Conservation (phyloP, 2,888 invertebrate species). For the Helicoverpa assulta region DNA sequence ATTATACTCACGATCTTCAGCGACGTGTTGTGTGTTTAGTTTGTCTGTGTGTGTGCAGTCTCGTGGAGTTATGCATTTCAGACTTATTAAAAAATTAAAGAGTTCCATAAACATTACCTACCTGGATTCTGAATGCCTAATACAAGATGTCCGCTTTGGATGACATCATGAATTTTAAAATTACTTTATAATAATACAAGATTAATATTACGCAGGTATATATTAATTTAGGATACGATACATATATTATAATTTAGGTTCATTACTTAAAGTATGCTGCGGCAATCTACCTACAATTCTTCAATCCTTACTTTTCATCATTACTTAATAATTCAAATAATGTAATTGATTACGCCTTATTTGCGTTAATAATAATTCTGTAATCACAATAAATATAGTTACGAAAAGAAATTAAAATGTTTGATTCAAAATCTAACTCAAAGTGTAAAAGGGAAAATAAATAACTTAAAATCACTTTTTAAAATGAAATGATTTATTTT, state of each 20-base stretch:
- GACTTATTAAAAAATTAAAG: conserved; percentile 2
- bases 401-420: conserved; percentile 9
- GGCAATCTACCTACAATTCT: conserved; percentile 26
- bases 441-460: conserved; percentile 59
- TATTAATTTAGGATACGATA: conserved; percentile 13
- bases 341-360: conserved; percentile 19
- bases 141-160: conserved; percentile 2
- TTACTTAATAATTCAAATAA: conserved; percentile 30
- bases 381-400: conserved; percentile 2
- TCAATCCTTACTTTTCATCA: conserved; percentile 35
- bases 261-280: conserved; percentile 76
- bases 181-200: conserved; percentile 8
- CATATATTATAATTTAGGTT: conserved; percentile 18
- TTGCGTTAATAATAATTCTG: conserved; percentile 16
- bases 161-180: conserved; percentile 9
- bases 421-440: conserved; percentile 12
- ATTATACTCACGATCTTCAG: conserved; percentile 83
- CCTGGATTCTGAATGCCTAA: conserved; percentile 9
- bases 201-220: conserved; percentile 22
- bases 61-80: conserved; percentile 73
- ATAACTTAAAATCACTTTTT: conserved; percentile 71
- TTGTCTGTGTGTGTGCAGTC: conserved; percentile 76
- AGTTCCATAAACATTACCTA: conserved; percentile 11
- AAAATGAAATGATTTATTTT: conserved; percentile 75
- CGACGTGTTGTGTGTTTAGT: conserved; percentile 77